phyloP scores from a whole-genome alignment of 2,113 vertebrate species.

The Cricetomys ansorgei region DNA sequence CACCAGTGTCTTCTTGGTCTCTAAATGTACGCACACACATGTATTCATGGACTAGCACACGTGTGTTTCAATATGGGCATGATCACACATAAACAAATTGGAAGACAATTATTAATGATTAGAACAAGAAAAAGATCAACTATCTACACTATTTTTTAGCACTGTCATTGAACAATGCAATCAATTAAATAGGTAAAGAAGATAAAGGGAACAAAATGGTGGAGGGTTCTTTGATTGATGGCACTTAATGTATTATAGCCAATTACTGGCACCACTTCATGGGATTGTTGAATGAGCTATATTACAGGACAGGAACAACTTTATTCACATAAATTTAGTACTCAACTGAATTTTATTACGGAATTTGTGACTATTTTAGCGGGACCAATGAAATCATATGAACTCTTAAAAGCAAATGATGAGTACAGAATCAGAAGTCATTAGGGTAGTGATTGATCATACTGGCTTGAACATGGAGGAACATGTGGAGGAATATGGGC shows the following conservation, averaged over 20 bases:
- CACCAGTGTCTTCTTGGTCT: too few species aligned
- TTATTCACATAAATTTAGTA: background rate
- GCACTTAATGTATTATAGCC: background rate
- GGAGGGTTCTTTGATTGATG: background rate
- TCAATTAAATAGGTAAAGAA: background rate
- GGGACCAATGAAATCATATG: background rate
- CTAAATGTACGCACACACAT: too few species aligned
- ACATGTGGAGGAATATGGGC: fast-evolving
- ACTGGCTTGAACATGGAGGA: background rate
- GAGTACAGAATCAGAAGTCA: background rate
- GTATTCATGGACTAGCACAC: background rate
- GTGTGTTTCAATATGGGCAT: too few species aligned
- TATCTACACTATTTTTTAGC: background rate
- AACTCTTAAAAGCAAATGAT: background rate
- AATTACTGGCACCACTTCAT: background rate
- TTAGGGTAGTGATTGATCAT: background rate
- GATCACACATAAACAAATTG: too few species aligned
- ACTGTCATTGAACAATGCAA: background rate
- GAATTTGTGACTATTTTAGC: background rate
- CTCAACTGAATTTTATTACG: background rate
- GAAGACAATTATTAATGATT: background rate
- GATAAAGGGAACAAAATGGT: background rate
- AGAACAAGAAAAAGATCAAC: background rate
- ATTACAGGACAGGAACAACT: background rate
- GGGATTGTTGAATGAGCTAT: background rate